Evolutionary conservation across 37 sponge, comb jelly and placozoan genomes (phyloP), one percentile per base, ranked within the genome.

Genomic region (Diacarnus erythraeanus): DNA sequence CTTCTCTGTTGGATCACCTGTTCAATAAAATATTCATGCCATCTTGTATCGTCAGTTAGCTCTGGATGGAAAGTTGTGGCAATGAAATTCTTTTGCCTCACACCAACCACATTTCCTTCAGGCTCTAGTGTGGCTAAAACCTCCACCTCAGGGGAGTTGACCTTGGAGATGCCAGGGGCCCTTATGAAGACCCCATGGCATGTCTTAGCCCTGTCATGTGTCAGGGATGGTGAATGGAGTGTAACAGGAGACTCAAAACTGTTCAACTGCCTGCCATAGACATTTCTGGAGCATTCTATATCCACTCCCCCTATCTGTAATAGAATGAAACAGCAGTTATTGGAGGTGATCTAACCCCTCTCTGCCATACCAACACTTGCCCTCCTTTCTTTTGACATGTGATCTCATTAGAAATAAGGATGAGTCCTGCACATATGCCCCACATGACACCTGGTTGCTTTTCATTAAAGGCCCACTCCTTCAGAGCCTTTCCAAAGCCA

Each of bases 371-470:
- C n/a, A 74, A 47, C 47, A 69, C 51, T 58, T 92, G 92, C 25
- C 92, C 92, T 25, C 85, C 92, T 73, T 80, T 40, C 89, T 84
- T 92, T 77, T 92, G 85, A 0, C 80, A 80, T 1, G 57, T 69
- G 10, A 92, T 25, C 3, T 87, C 57, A 54, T 92, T 72, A 12
- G 92, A 54, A 0, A 92, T 58, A 2, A 92, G 65, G 9, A 92
- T 92, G 25, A 92, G 69, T 2, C 92, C 92, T 15, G 92, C 92
- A 77, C 92, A 92, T 31, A 89, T 92, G 1, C 92, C 92, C 92
- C 88, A 92, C 38, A 87, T 81, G 1, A 77, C 86, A 12, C 79
- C 79, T 42, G 69, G 78, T 23, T 40, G 47, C 37, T 65, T 38
- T 21, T 44, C 74, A 38, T 71, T 39, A 15, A n/a, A 41, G 6